phyloP scores from a whole-genome alignment of 2,888 invertebrate species.

The Diaperis boleti region DNA sequence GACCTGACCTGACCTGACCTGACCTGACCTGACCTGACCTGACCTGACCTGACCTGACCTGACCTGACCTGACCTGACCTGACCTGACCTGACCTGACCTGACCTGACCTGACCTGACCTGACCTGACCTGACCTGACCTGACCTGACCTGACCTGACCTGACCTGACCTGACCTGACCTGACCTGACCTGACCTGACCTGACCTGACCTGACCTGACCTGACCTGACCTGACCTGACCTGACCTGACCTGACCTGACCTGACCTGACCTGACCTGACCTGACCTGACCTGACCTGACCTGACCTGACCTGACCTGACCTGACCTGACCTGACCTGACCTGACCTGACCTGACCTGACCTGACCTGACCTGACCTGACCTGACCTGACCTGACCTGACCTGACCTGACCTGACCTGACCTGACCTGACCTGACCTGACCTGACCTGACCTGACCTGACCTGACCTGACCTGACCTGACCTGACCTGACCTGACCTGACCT shows the following conservation, averaged over 20 bases:
- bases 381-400: too few relatives aligned
- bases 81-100: constrained; percentile 22
- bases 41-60: constrained; percentile 22
- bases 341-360: too few relatives aligned
- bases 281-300: constrained; percentile 18
- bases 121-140: constrained; percentile 24
- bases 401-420: too few relatives aligned
- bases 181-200: constrained; percentile 20
- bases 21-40: constrained; percentile 22
- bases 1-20: constrained; percentile 22
- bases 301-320: constrained; percentile 2
- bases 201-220: constrained; percentile 14
- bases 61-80: constrained; percentile 22
- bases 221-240: constrained; percentile 10
- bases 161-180: constrained; percentile 26
- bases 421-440: constrained; percentile 13
- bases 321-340: constrained; percentile 1
- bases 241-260: constrained; percentile 19
- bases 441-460: constrained; percentile 6
- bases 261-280: constrained; percentile 22
- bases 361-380: too few relatives aligned
- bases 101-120: constrained; percentile 22
- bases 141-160: constrained; percentile 26
- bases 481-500: constrained; percentile 36
- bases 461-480: constrained; percentile 27